Evolutionary conservation across 2,888 invertebrate species (phyloP).

Genomic region (Chromoteleia sp.): DNA sequence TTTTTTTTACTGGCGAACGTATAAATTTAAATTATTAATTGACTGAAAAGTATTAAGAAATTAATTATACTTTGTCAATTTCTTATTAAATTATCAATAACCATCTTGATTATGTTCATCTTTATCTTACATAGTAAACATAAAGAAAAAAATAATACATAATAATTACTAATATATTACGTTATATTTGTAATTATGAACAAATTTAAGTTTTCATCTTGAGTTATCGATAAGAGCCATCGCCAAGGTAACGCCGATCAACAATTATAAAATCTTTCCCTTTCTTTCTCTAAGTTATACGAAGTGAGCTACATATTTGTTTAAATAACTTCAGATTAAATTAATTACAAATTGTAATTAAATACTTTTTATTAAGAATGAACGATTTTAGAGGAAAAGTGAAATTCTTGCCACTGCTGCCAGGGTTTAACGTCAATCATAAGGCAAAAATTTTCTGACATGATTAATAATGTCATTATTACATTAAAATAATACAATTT

Average conservation of each 20-base stretch:
- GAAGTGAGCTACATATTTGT: neutral
- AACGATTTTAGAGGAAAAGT: conserved; percentile 25
- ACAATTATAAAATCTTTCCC: neutral
- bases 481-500: too few relatives aligned
- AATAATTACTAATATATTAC: too few relatives aligned
- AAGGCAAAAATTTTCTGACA: conserved; percentile 86
- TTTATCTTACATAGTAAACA: too few relatives aligned
- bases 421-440: conserved; percentile 89
- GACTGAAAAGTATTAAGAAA: too few relatives aligned
- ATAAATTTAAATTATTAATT: too few relatives aligned
- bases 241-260: conserved; percentile 72
- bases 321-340: neutral
- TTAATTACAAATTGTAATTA: neutral
- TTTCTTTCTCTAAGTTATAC: neutral
- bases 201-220: conserved; percentile 9
- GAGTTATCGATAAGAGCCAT: conserved; percentile 45
- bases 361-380: conserved; percentile 19
- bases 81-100: too few relatives aligned
- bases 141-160: too few relatives aligned
- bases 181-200: neutral
- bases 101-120: too few relatives aligned
- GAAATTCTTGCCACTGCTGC: conserved; percentile 88
- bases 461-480: too few relatives aligned
- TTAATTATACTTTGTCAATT: too few relatives aligned
- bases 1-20: too few relatives aligned